These are phyloP conservation scores for Drosophila imparisetae DNA, from an alignment of 2,888 invertebrate genomes.

Conservation along the genomic window DNA sequence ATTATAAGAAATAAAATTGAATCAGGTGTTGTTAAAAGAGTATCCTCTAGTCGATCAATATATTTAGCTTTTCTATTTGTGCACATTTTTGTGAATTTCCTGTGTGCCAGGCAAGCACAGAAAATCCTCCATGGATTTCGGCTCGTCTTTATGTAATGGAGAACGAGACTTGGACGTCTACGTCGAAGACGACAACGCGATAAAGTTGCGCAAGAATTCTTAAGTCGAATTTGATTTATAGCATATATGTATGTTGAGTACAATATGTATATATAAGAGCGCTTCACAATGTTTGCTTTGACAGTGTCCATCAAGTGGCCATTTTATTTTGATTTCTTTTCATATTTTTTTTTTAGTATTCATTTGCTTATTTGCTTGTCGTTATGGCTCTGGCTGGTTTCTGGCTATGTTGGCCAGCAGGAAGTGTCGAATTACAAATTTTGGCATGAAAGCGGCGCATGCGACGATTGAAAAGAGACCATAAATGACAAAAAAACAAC, in stretches of 20 bases:
- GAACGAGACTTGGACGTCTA: constrained; percentile 8
- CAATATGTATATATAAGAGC: constrained; percentile 13
- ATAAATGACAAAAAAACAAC: constrained; percentile 30
- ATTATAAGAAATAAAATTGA: not conserved
- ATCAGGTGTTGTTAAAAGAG: not conserved
- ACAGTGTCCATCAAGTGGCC: constrained; percentile 59
- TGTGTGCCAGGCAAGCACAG: constrained; percentile 53
- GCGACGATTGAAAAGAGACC: constrained; percentile 30
- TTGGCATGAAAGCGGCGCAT: constrained; percentile 56
- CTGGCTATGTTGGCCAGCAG: constrained; percentile 50
- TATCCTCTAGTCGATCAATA: not conserved
- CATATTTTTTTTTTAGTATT: constrained; percentile 23
- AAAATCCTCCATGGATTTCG: constrained; percentile 13
- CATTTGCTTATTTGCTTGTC: constrained; percentile 27
- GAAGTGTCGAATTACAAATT: constrained; percentile 67
- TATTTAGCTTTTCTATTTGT: constrained; percentile 19
- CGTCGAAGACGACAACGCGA: constrained; percentile 14
- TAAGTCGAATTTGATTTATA: constrained; percentile 47
- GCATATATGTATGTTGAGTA: constrained; percentile 10
- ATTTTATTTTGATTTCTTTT: constrained; percentile 62
- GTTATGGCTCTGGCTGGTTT: not conserved
- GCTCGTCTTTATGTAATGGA: constrained; percentile 59
- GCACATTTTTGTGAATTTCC: constrained; percentile 57
- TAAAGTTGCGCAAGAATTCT: constrained; percentile 64
- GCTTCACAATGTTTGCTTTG: constrained; percentile 19